Evolutionary conservation across 2,113 vertebrate species (phyloP).

Genomic region (Dasyurus viverrinus): DNA sequence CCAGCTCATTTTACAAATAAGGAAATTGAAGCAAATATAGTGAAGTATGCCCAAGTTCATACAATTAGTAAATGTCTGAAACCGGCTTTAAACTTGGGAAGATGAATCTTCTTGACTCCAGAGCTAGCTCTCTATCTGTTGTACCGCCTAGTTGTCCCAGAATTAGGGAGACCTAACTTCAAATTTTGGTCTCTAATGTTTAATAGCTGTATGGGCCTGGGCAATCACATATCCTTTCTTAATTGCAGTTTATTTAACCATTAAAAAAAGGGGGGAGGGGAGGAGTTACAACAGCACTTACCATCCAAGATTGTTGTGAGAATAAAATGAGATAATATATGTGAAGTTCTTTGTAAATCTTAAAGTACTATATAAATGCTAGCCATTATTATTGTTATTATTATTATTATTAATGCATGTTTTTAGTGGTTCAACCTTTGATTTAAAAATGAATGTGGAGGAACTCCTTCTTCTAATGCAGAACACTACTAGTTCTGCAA

Average conservation of each 20-base stretch:
- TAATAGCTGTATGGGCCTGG: background rate
- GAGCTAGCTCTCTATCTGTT: no score
- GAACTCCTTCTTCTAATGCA: background rate
- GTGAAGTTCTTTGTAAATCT: background rate
- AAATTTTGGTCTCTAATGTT: background rate
- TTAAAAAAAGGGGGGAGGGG: background rate
- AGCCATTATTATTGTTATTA: background rate
- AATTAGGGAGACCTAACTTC: background rate
- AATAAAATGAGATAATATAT: background rate
- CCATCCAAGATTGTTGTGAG: background rate
- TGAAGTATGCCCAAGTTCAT: no score
- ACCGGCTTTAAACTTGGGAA: no score
- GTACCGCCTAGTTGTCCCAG: no score
- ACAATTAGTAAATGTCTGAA: no score
- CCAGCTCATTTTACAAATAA: no score
- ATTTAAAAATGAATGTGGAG: background rate
- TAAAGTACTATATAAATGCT: background rate
- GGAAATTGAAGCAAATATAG: no score
- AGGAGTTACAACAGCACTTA: background rate
- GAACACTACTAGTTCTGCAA: background rate
- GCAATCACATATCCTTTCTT: background rate
- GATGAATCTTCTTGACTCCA: no score
- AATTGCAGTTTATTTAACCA: background rate
- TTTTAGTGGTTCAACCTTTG: background rate
- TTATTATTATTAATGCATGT: background rate